These are phyloP conservation scores for Halcyon leucocephala DNA, from an alignment of 2,797 vertebrate genomes.

Conservation along the genomic window DNA sequence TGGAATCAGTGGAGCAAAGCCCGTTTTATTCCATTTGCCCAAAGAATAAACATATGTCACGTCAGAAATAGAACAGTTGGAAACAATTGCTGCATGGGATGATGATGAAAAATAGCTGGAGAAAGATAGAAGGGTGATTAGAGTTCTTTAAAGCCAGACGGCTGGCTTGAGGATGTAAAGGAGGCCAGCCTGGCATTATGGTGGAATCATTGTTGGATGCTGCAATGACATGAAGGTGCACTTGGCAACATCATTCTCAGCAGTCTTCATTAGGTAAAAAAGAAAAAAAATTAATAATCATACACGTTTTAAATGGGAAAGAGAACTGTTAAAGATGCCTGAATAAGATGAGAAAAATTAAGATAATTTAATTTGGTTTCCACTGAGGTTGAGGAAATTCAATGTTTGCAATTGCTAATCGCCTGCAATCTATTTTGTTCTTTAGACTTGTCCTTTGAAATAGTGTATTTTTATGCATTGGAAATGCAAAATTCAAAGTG, in stretches of 20 bases:
- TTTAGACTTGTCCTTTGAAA: not conserved
- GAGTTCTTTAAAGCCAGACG: not conserved
- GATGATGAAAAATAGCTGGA: not conserved
- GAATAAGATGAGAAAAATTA: not conserved
- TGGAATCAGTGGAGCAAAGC: constrained; percentile 12
- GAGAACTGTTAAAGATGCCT: not conserved
- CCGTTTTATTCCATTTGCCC: not conserved
- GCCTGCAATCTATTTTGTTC: not conserved
- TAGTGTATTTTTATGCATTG: not conserved
- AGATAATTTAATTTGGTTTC: not conserved
- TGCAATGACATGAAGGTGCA: not conserved
- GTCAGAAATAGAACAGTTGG: constrained; percentile 9
- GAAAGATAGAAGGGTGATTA: not conserved
- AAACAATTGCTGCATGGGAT: not conserved
- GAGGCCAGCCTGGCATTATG: not conserved
- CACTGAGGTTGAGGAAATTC: not conserved
- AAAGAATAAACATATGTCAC: not conserved
- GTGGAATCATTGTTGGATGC: not conserved
- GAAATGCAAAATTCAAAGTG: not conserved
- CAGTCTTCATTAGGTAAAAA: not conserved
- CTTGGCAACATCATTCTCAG: not conserved
- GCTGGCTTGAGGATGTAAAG: not conserved
- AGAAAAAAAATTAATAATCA: not conserved
- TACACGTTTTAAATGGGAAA: fast-evolving
- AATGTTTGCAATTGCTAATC: not conserved